These are phyloP conservation scores for Tautogolabrus adspersus DNA, from an alignment of 2,113 vertebrate species.

Conservation along the genomic window DNA sequence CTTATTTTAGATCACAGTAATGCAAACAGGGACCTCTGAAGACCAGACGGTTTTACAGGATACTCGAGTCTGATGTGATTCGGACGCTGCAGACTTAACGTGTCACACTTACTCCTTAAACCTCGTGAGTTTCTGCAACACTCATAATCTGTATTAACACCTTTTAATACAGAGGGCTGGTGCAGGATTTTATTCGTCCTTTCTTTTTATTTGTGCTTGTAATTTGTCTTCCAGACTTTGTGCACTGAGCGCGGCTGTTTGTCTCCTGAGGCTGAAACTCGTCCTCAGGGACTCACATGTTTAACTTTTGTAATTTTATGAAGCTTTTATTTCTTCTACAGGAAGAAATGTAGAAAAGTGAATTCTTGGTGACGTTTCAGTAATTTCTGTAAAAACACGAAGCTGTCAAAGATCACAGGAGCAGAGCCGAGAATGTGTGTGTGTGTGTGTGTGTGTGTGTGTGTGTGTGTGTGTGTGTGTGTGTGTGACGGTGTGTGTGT, in stretches of 20 bases:
- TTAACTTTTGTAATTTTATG: not conserved
- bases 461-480: constrained; percentile 9
- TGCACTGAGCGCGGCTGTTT: not conserved
- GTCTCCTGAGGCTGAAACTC: not conserved
- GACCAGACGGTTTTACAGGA: too few relatives aligned
- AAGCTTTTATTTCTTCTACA: not conserved
- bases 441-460: constrained; percentile 8
- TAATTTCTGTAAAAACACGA: constrained; percentile 32
- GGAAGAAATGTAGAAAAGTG: not conserved
- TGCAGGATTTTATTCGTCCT: not conserved
- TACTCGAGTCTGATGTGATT: too few relatives aligned
- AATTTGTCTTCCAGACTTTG: not conserved
- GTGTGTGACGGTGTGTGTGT: constrained; percentile 6
- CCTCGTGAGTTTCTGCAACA: too few relatives aligned
- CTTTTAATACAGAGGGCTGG: not conserved
- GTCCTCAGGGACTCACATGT: not conserved
- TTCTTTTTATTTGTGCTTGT: not conserved
- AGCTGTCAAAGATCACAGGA: constrained; percentile 43
- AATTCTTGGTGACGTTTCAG: constrained; percentile 14
- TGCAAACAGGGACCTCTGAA: too few relatives aligned
- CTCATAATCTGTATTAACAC: too few relatives aligned
- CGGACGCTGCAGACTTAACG: too few relatives aligned
- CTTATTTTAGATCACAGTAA: too few relatives aligned
- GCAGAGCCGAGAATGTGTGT: constrained; percentile 33
- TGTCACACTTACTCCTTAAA: too few relatives aligned